Evolutionary conservation across 1,140 invertebrate genomes (phyloP).

Genomic region (Metopolophium dirhodum): DNA sequence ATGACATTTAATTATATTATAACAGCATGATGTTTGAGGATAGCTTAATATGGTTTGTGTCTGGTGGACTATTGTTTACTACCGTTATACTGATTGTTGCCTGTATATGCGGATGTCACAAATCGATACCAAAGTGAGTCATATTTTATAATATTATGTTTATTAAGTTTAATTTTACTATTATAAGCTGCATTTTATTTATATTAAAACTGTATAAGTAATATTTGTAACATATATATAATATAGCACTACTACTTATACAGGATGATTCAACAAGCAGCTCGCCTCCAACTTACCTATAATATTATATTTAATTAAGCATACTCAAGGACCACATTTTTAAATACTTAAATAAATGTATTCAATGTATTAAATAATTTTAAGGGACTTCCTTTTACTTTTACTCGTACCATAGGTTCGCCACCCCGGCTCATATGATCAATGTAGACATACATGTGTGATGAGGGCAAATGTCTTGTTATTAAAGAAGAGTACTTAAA

Average conservation of each 20-base stretch:
- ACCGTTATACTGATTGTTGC: conserved; percentile 55
- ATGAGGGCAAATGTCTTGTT: neutral
- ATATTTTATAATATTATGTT: conserved; percentile 28
- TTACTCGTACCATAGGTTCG: neutral
- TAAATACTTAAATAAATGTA: neutral
- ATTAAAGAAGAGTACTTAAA: neutral
- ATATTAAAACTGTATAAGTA: neutral
- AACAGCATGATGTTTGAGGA: conserved; percentile 49
- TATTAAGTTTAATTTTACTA: neutral
- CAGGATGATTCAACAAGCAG: neutral
- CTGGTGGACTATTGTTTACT: conserved; percentile 46
- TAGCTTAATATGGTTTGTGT: conserved; percentile 55
- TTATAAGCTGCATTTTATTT: neutral
- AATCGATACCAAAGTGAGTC: conserved; percentile 61
- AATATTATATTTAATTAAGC: neutral
- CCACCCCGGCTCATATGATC: neutral
- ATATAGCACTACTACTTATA: neutral
- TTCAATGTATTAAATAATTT: no score
- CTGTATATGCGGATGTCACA: conserved; percentile 62
- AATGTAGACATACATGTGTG: no score
- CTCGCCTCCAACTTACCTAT: neutral
- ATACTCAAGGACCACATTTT: neutral
- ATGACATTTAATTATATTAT: conserved; percentile 38
- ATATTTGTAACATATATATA: neutral
- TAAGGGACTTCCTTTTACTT: no score